These are phyloP conservation scores for Galbula dea DNA, from an alignment of 2,113 vertebrate species.

Conservation along the genomic window DNA sequence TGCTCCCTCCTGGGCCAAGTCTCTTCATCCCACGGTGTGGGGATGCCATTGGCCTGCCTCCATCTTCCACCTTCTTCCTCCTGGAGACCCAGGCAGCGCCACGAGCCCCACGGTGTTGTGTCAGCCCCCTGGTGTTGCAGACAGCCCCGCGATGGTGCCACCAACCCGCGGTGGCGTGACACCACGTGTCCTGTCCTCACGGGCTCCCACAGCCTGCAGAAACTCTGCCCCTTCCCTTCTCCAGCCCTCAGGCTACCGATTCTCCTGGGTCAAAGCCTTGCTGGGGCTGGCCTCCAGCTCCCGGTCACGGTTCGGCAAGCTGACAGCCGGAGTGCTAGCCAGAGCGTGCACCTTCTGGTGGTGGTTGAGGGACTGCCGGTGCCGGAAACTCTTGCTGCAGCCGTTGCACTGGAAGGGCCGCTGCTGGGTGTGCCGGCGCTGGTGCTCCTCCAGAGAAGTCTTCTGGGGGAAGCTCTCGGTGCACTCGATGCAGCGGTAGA, in stretches of 20 bases:
- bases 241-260: neutral
- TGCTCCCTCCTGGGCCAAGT: no score
- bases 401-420: slow-evolving; percentile 50
- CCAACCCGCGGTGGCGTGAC: rapidly evolving
- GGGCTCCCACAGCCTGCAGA: neutral
- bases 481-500: slow-evolving; percentile 60
- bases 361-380: slow-evolving; percentile 55
- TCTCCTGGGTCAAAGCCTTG: neutral
- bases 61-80: no score
- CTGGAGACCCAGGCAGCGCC: no score
- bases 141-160: neutral
- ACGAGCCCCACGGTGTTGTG: neutral
- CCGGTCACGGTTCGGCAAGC: neutral
- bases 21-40: no score
- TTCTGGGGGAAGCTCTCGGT: slow-evolving; percentile 36
- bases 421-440: slow-evolving; percentile 56
- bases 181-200: rapidly evolving
- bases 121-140: neutral
- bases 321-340: rapidly evolving
- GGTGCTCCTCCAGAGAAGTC: slow-evolving; percentile 34
- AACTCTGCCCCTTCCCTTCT: neutral
- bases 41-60: no score
- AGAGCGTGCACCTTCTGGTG: slow-evolving; percentile 34
- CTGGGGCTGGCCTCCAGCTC: neutral
- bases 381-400: slow-evolving; percentile 60